These are phyloP conservation scores for Hemithea aestivaria DNA, from an alignment of 2,888 invertebrate species.

Conservation along the genomic window DNA sequence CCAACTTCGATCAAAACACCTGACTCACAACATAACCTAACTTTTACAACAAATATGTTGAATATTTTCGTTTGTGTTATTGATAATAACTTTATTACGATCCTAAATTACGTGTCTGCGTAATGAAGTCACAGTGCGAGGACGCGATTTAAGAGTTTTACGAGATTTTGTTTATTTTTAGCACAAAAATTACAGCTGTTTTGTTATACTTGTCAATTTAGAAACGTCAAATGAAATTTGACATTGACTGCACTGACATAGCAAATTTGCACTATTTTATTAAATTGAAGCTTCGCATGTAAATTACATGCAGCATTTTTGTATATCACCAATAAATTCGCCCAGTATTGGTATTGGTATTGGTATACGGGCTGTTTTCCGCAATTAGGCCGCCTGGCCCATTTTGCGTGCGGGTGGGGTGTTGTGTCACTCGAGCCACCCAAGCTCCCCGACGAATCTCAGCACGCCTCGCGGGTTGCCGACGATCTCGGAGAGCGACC, in stretches of 20 bases:
- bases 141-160: slow-evolving; percentile 21
- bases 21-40: slow-evolving; percentile 65
- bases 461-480: no score
- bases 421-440: no score
- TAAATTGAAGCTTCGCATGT: no score
- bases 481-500: no score
- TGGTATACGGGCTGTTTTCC: no score
- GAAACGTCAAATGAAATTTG: slow-evolving; percentile 24
- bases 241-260: not conserved
- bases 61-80: slow-evolving; percentile 11
- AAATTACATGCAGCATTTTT: no score
- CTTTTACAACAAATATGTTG: slow-evolving; percentile 39
- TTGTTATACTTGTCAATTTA: slow-evolving; percentile 70
- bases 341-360: no score
- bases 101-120: slow-evolving; percentile 8
- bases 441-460: no score
- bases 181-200: slow-evolving; percentile 44
- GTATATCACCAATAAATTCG: no score
- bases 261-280: no score
- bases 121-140: slow-evolving; percentile 3
- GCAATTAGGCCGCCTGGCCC: no score
- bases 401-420: no score
- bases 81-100: not conserved
- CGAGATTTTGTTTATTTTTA: slow-evolving; percentile 25
- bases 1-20: slow-evolving; percentile 38